phyloP scores from a whole-genome alignment of 2,888 invertebrate genomes.

The Cephus pygmeus region DNA sequence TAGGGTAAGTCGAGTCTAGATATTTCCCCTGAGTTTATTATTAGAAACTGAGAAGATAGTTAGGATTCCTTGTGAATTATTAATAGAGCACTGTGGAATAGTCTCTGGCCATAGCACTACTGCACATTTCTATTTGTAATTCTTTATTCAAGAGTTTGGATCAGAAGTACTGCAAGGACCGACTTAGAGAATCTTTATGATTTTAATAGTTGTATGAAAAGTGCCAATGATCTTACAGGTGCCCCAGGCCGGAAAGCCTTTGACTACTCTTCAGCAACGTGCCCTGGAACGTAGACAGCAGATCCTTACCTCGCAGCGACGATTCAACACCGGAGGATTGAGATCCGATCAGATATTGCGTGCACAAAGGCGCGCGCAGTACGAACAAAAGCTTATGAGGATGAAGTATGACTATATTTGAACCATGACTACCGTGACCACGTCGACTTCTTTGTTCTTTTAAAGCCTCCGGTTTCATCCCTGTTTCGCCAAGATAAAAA shows the following conservation, averaged over 20 bases:
- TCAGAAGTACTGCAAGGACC: background rate
- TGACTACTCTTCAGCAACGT: conserved; percentile 51
- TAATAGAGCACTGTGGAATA: background rate
- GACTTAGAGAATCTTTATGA: background rate
- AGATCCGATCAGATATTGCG: conserved; percentile 60
- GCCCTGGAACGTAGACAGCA: conserved; percentile 52
- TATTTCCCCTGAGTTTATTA: background rate
- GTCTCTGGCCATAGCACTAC: background rate
- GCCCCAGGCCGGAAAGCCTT: conserved; percentile 44
- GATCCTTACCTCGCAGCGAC: conserved; percentile 50
- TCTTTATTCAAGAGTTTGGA: background rate
- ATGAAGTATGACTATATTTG: conserved; percentile 50
- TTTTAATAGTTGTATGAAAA: background rate
- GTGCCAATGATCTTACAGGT: conserved; percentile 31
- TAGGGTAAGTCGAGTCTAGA: conserved; percentile 41
- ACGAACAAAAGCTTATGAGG: conserved; percentile 60
- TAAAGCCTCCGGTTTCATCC: background rate
- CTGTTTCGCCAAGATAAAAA: background rate
- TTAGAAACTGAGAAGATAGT: background rate
- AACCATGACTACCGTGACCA: background rate
- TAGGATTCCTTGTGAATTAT: background rate
- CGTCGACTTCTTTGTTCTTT: background rate
- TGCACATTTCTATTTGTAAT: background rate
- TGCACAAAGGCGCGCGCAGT: conserved; percentile 58
- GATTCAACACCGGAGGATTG: conserved; percentile 52